Base-by-base conservation (phyloP, 53 echinoderm and acorn worm genomes). In the Paracentrotus lividus region DNA sequence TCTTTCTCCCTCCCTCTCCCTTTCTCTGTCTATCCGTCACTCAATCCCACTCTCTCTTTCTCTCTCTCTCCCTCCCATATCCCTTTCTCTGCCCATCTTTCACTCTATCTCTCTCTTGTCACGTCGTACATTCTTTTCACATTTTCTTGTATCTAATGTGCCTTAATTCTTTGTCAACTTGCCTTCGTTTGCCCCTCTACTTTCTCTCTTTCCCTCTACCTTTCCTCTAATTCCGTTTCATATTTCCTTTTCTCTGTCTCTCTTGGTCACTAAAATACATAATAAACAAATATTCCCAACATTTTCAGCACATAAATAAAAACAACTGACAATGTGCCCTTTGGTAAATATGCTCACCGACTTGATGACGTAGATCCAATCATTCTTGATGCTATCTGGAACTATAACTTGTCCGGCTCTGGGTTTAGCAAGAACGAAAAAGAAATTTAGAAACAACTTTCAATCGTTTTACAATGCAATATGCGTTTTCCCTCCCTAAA, bases 361-460 rank as follows among this genome's bases (percentile, higher is more conserved):
- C 88, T 98, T 98, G 56, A 98, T 95, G 95, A 98, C 95, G 87
- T 96, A 98, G 42, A 98, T 94, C 97, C 97, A 96, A 21, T 93
- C 95, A 72, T 95, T 98, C 67, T 94, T 92, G 64, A 93, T 93
- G 33, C 96, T 94, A 51, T 98, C 98, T 49, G 94, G 92, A 5
- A 96, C 97, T 27, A 98, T 95, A 8, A 96, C 94, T 54, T 96
- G 94, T 9, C 96, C 96, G 20, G 98, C 94, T 49, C 98, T 98
- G 96, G 59, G 38, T 56, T 10, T 33, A 29, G 31, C 14, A 16
- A 72, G 20, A 5, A 18, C 24, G 20, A 6, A 27, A 36, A 40
- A 36, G 5, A 16, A 72, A 40, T 38, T 61, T 54, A 18, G 18
- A 54, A 54, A 54, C 18, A 2, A 10, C 13, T 13, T 0, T 15